Evolutionary conservation across 2,888 invertebrate genomes (phyloP).

Genomic region (Malachius bipustulatus): DNA sequence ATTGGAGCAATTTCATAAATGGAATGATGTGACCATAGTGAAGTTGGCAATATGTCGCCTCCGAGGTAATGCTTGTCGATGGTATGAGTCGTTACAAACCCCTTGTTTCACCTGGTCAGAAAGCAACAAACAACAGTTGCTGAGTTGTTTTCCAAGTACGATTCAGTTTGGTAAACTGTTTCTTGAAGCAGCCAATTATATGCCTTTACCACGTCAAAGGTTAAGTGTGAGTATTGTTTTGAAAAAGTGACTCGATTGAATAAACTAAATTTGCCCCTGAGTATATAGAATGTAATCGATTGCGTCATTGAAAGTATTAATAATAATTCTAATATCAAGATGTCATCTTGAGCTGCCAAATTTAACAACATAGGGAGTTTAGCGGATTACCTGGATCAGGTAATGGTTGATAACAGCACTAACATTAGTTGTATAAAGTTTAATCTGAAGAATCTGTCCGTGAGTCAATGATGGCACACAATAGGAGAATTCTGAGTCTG

Average conservation of each 20-base stretch:
- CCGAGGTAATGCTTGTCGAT: background rate
- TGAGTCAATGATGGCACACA: too few relatives aligned
- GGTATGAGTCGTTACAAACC: background rate
- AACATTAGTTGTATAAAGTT: too few relatives aligned
- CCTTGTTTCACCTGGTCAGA: background rate
- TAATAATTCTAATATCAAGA: background rate
- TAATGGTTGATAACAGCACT: too few relatives aligned
- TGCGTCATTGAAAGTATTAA: background rate
- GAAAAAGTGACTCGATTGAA: background rate
- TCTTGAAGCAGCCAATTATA: background rate
- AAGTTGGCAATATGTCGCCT: background rate
- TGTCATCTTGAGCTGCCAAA: background rate
- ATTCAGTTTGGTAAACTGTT: background rate
- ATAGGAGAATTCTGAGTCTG: too few relatives aligned
- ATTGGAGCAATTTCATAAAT: background rate
- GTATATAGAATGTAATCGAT: background rate
- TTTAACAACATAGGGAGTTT: too few relatives aligned
- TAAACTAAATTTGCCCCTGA: background rate
- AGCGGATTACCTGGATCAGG: too few relatives aligned
- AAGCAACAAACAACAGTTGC: background rate
- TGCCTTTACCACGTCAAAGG: background rate
- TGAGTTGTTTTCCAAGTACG: background rate
- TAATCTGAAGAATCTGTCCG: too few relatives aligned
- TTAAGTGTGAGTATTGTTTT: conserved; percentile 1
- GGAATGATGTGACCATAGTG: background rate